Evolutionary conservation across 2,888 invertebrate genomes (phyloP).

Genomic region (Antitype chi): DNA sequence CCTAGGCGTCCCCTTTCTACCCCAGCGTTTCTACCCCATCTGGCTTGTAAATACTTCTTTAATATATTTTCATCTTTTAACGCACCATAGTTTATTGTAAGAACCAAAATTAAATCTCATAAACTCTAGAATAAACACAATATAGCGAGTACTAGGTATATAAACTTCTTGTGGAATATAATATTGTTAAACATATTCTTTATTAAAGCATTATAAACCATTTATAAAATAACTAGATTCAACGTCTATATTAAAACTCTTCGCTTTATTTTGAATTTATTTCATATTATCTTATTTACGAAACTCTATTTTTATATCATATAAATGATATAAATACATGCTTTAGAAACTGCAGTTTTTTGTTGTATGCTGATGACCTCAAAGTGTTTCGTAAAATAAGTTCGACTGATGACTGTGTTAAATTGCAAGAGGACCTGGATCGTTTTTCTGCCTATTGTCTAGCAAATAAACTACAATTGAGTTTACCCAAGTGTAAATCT

Average conservation of each 20-base stretch:
- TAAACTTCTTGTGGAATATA: conserved; percentile 21
- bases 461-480: too few relatives aligned
- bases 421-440: too few relatives aligned
- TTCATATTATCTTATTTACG: conserved; percentile 2
- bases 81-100: background rate
- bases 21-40: too few relatives aligned
- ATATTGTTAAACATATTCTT: conserved; percentile 11
- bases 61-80: background rate
- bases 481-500: too few relatives aligned
- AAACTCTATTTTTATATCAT: too few relatives aligned
- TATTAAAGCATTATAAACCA: background rate
- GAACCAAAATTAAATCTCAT: conserved; percentile 23
- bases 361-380: too few relatives aligned
- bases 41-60: background rate
- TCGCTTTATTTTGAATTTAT: conserved; percentile 11
- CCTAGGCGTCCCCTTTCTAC: too few relatives aligned
- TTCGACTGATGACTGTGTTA: too few relatives aligned
- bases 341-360: too few relatives aligned
- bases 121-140: background rate
- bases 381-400: too few relatives aligned
- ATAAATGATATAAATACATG: too few relatives aligned
- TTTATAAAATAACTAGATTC: conserved; percentile 32
- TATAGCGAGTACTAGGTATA: conserved; percentile 28
- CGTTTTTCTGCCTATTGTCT: too few relatives aligned
- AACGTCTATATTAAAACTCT: conserved; percentile 22